Conservation (phyloP, 2,113 vertebrate species). For the Pongo pygmaeus region DNA sequence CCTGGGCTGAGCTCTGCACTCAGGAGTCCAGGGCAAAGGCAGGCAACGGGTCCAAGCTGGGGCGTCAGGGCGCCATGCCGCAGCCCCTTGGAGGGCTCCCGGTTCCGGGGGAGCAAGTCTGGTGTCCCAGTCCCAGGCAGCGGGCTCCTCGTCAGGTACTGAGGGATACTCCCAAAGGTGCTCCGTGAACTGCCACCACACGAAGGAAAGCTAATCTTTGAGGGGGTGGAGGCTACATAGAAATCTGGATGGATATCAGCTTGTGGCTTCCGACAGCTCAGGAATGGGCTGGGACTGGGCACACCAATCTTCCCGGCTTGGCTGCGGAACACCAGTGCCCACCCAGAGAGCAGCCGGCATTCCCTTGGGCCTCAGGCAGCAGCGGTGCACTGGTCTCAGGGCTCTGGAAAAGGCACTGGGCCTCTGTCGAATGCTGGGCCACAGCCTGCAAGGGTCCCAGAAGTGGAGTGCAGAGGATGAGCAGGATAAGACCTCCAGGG, state of each 20-base stretch:
- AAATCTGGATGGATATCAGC: conserved; percentile 67
- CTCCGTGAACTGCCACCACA: conserved; percentile 34
- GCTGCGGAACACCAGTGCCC: neutral
- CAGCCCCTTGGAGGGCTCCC: neutral
- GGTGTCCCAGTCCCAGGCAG: conserved; percentile 29
- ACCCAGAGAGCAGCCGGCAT: conserved; percentile 60
- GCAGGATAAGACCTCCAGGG: neutral
- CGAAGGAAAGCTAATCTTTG: conserved; percentile 55
- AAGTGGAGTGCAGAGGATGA: neutral
- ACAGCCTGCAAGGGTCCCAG: conserved; percentile 5
- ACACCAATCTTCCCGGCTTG: neutral
- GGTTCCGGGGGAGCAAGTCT: neutral
- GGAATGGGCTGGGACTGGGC: conserved; percentile 26
- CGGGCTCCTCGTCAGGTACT: neutral
- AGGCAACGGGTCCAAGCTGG: neutral
- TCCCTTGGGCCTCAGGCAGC: conserved; percentile 27
- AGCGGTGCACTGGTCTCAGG: neutral
- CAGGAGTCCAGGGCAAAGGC: neutral
- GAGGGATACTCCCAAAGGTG: neutral
- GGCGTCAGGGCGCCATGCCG: conserved; percentile 62
- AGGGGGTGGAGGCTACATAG: conserved; percentile 49
- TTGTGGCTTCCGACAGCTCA: conserved; percentile 49
- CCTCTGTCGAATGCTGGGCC: neutral
- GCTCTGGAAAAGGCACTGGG: neutral
- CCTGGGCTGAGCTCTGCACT: conserved; percentile 43